Conservation (phyloP, 2,113 vertebrate genomes). For the Anguilla japonica region DNA sequence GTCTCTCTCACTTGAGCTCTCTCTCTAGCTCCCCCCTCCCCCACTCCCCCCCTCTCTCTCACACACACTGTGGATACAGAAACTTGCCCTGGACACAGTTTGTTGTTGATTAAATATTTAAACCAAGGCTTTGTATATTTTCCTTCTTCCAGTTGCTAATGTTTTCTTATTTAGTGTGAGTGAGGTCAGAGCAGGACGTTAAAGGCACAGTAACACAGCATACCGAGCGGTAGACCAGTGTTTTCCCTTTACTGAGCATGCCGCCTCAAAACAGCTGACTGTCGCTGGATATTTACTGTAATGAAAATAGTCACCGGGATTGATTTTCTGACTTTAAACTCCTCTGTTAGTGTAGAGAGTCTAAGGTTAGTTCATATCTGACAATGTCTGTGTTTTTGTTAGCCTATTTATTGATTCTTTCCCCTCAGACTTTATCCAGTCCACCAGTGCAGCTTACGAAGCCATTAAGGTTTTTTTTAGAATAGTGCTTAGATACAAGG, state of each 20-base stretch:
- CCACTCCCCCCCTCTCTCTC: not conserved
- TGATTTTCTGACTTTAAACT: not conserved
- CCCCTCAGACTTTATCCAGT: not conserved
- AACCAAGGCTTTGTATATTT: not conserved
- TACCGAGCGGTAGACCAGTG: not conserved
- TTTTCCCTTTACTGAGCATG: not conserved
- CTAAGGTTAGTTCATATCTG: not conserved
- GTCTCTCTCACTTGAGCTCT: not conserved
- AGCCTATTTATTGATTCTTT: not conserved
- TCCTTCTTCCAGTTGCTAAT: not conserved
- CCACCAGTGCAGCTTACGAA: not conserved
- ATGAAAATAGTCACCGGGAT: not conserved
- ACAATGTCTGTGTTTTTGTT: not conserved
- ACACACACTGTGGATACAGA: not conserved
- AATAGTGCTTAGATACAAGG: not conserved
- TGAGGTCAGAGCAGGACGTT: not conserved
- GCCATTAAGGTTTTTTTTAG: not conserved
- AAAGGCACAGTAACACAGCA: not conserved
- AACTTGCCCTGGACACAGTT: not conserved
- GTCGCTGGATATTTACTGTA: not conserved
- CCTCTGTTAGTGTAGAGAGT: too few relatives aligned
- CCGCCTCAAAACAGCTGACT: not conserved
- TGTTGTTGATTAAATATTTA: constrained; percentile 9
- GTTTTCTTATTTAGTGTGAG: not conserved
- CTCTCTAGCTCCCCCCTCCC: not conserved